phyloP scores from a whole-genome alignment of 2,888 invertebrate genomes.

The Brenthis ino region DNA sequence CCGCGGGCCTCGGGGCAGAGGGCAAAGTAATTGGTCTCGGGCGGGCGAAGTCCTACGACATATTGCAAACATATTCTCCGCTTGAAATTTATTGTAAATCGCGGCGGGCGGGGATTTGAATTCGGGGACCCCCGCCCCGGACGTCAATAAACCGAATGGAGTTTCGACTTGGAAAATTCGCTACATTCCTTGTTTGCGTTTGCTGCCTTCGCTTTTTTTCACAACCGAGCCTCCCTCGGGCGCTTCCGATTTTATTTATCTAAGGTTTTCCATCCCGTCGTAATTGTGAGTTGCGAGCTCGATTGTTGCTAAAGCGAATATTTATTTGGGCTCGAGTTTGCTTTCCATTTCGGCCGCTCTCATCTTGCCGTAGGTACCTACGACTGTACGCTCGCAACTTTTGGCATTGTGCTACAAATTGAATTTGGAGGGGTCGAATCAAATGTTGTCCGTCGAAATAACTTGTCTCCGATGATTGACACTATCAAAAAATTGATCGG shows the following conservation, averaged over 20 bases:
- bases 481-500: slow-evolving; percentile 79
- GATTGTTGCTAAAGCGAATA: slow-evolving; percentile 80
- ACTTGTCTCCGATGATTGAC: slow-evolving; percentile 71
- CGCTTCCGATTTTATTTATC: slow-evolving; percentile 79
- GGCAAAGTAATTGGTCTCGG: slow-evolving; percentile 59
- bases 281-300: slow-evolving; percentile 78
- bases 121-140: slow-evolving; percentile 46
- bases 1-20: slow-evolving; percentile 51
- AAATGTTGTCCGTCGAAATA: slow-evolving; percentile 76
- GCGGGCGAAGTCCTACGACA: slow-evolving; percentile 55
- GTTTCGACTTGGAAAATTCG: slow-evolving; percentile 66
- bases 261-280: slow-evolving; percentile 78
- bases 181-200: slow-evolving; percentile 78
- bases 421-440: slow-evolving; percentile 74
- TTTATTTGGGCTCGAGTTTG: slow-evolving; percentile 77
- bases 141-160: slow-evolving; percentile 78
- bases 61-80: slow-evolving; percentile 79
- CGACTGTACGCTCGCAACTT: slow-evolving; percentile 37
- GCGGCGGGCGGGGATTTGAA: slow-evolving; percentile 72
- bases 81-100: slow-evolving; percentile 80
- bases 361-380: slow-evolving; percentile 35
- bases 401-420: slow-evolving; percentile 72
- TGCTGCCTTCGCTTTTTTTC: slow-evolving; percentile 72
- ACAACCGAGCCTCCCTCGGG: slow-evolving; percentile 54
- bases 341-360: slow-evolving; percentile 57